phyloP scores from a whole-genome alignment of 2,888 invertebrate genomes.

The Lycocerus yunnanus region DNA sequence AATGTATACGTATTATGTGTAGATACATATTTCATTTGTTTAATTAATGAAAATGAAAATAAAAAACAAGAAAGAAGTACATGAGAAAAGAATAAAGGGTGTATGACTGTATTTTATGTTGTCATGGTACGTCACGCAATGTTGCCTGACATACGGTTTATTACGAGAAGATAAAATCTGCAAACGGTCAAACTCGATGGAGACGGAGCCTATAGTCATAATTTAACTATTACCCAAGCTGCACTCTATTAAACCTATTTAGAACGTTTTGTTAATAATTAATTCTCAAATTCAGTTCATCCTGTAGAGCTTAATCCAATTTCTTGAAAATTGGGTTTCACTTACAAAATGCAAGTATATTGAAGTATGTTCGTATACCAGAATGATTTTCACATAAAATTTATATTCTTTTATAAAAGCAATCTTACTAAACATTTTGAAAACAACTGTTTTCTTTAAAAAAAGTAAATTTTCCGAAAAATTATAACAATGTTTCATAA shows the following conservation, averaged over 20 bases:
- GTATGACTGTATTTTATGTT: constrained; percentile 54
- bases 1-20: constrained; percentile 36
- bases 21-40: constrained; percentile 51
- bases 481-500: no score
- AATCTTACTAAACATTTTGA: neutral
- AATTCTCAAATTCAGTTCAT: neutral
- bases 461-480: no score
- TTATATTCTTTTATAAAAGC: neutral
- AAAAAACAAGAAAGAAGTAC: constrained; percentile 40
- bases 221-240: constrained; percentile 42
- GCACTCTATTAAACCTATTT: constrained; percentile 34
- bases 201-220: constrained; percentile 37
- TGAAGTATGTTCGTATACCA: neutral
- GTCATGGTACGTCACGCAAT: constrained; percentile 54
- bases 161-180: constrained; percentile 51
- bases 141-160: constrained; percentile 54
- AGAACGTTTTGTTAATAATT: neutral
- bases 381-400: neutral
- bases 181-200: constrained; percentile 48
- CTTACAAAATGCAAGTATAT: neutral
- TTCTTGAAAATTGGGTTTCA: neutral
- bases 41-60: constrained; percentile 51
- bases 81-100: constrained; percentile 47
- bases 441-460: no score
- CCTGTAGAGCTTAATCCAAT: neutral